Conservation (phyloP, 2,797 vertebrate genomes). For the Lacerta agilis region DNA sequence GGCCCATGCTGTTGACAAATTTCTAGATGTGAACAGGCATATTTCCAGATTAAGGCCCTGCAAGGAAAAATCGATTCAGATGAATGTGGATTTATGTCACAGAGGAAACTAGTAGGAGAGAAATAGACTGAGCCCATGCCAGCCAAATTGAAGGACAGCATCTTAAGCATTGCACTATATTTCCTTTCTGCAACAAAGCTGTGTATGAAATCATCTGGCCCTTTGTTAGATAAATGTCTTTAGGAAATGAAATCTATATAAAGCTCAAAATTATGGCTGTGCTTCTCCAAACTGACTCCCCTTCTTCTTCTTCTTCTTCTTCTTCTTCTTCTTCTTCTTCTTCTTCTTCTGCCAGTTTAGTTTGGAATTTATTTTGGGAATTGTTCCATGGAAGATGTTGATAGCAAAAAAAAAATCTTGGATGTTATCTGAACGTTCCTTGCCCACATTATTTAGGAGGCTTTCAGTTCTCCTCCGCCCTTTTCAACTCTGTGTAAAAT, state of each 20-base stretch:
- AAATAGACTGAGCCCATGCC: slow-evolving; percentile 1
- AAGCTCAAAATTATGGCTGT: neutral
- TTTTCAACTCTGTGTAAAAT: slow-evolving; percentile 59
- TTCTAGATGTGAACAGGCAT: neutral
- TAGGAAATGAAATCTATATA: slow-evolving; percentile 22
- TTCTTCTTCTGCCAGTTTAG: neutral
- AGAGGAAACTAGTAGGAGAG: neutral
- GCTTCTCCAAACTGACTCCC: neutral
- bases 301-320: no score
- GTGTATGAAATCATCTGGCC: neutral
- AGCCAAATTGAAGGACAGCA: neutral
- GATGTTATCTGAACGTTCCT: slow-evolving; percentile 49
- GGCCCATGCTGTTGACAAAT: neutral
- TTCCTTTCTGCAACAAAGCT: neutral
- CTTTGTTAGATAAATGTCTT: slow-evolving; percentile 17
- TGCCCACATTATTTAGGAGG: slow-evolving; percentile 49
- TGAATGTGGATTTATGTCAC: neutral
- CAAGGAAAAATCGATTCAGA: neutral
- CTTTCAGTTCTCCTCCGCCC: slow-evolving; percentile 53
- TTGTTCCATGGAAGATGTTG: slow-evolving; percentile 30
- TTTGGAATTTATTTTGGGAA: slow-evolving; percentile 16
- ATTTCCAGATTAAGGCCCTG: neutral
- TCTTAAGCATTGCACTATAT: neutral
- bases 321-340: neutral
- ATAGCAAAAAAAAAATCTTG: slow-evolving; percentile 13